Evolutionary conservation across 2,888 invertebrate species (phyloP), one percentile per base, ranked within the genome.

Genomic region (Ophion slaviceki): DNA sequence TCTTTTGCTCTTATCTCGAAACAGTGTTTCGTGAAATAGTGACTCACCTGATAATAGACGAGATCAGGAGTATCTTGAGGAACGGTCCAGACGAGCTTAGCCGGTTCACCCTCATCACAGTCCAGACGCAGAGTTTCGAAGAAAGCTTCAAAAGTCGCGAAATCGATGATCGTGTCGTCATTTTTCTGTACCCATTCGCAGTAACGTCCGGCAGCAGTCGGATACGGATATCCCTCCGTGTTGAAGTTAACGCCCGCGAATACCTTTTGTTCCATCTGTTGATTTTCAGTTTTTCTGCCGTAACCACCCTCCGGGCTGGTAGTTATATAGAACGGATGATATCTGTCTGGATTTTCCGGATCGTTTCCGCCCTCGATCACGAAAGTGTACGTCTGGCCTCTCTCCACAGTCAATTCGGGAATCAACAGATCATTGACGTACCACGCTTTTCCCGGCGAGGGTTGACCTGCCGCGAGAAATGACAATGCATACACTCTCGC

Each of bases 291-390:
- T 93, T 97, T 97, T 93, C 98, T 98, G 0, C 97, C 97, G 91
- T 96, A 97, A 1, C 98, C 98, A 40, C 98, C 98, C 93, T 98
- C 97, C 0, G 96, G 94, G 2, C 97, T 98, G 92, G 97, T 97
- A 61, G 98, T 98, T 91, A 98, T 98, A 94, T 98, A 98, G 93
- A 98, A 96, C 14, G 98, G 98, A 94, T 98, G 98, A 94, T 97
- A 98, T 90, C 96, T 96, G 24, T 97, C 97, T 1, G 97, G 97
- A 93, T 97, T 97, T 45, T 96, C 96, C 76, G 96, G 95, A 92
- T 98, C 97, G 88, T 96, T 96, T 10, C 98, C 98, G 61, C 98
- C 98, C 94, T 98, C 98, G 0, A 98, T 97, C 36, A 96, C 93
- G 93, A 98, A 98, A 53, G 96, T 97, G 94, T 98, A 98, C 0